Base-by-base conservation (phyloP, 2,113 vertebrate species). In the Actinemys pallida region DNA sequence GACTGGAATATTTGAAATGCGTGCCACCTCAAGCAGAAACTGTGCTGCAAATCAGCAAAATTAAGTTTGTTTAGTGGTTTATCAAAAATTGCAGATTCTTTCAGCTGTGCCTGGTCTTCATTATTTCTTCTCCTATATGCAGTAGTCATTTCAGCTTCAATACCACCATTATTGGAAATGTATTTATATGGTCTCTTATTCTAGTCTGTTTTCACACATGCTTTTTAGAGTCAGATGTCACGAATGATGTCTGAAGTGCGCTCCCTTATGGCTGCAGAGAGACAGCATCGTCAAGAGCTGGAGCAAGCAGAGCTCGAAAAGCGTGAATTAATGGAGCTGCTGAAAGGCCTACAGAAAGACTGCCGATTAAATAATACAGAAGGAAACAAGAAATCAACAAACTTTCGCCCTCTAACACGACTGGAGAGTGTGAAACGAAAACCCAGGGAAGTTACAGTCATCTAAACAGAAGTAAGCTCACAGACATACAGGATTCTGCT, bases 291-390 rank as follows among this genome's bases (percentile, higher is more conserved):
- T 0, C 99, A 99, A 47, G 98, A 99, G 92, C 95, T 99, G 96
- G 99, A 99, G 86, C 99, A 99, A 90, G 98, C 98, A 2, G 98
- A 99, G 97, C 97, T 99, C 86, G 99, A 99, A 83, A 99, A 99
- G 84, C 98, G 97, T 35, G 99, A 99, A 84, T 89, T 99, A 29
- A 53, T 99, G 98, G 98, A 99, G 96, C 97, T 99, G 84, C 98
- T 99, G 93, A 98, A 97, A 96, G 98, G 98, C 69, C 96, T 98
- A 90, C 98, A 98, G 96, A 98, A 98, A 62, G 97, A 98, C 90
- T 96, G 93, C 17, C 86, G 97, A 24, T 75, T 92, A 47, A 84
- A 54, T 27, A 96, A 82, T 72, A 19, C 94, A 42, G 96, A 96
- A 85, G 94, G 88, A 87, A 96, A 85, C 22, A 98, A 97, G 39